These are phyloP conservation scores for Oncorhynchus keta DNA, from an alignment of 2,113 vertebrate species.

Conservation along the genomic window DNA sequence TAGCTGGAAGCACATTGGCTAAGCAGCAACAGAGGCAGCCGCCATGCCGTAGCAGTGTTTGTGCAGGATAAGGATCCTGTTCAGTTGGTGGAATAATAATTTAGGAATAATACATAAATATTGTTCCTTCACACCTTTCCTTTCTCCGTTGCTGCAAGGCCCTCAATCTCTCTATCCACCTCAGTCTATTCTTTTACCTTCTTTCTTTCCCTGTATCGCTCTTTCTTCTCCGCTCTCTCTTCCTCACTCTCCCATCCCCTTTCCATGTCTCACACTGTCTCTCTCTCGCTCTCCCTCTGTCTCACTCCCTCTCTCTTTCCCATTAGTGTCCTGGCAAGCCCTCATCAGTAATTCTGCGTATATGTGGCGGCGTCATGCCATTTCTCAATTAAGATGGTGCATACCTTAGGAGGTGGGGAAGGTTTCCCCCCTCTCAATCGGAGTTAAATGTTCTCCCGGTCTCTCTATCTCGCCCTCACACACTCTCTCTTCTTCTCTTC, in stretches of 20 bases:
- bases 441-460: conserved; percentile 17
- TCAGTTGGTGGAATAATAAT: conserved; percentile 36
- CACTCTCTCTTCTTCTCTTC: neutral
- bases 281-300: conserved; percentile 15
- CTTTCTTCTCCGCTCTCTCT: no score
- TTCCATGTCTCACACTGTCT: neutral
- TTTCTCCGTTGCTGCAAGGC: no score
- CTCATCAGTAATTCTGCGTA: conserved; percentile 49
- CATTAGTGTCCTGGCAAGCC: conserved; percentile 19
- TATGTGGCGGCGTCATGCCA: conserved; percentile 32
- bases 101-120: conserved; percentile 32
- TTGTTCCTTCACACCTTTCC: no score
- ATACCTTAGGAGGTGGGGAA: conserved; percentile 42
- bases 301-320: conserved; percentile 7
- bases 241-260: neutral
- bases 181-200: no score
- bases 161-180: no score
- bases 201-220: no score
- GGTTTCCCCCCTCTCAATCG: conserved; percentile 18
- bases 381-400: conserved; percentile 44
- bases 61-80: conserved; percentile 2
- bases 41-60: conserved; percentile 3
- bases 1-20: conserved; percentile 56
- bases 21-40: conserved; percentile 23
- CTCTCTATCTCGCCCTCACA: neutral